phyloP scores from a whole-genome alignment of 2,797 vertebrate species.

The Cebuella pygmaea region DNA sequence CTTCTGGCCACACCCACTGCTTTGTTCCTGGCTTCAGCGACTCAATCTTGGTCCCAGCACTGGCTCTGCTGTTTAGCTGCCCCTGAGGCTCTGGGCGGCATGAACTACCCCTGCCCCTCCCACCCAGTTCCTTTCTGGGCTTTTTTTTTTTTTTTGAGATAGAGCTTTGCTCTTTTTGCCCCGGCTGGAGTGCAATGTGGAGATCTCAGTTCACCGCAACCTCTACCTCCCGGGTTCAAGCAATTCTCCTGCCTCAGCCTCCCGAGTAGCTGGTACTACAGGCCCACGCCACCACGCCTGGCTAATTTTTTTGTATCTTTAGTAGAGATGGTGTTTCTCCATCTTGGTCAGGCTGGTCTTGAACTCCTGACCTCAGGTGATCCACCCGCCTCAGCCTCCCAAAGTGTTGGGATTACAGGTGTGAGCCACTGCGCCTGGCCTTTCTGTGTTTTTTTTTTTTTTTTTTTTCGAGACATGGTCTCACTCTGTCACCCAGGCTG shows the following conservation, averaged over 20 bases:
- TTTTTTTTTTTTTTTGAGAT: not conserved
- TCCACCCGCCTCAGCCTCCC: no score
- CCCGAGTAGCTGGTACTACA: not conserved
- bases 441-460: no score
- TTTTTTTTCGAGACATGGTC: no score
- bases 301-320: not conserved
- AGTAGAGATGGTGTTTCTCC: no score
- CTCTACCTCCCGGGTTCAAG: not conserved
- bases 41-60: not conserved
- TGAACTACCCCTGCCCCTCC: fast-evolving
- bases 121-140: not conserved
- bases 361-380: no score
- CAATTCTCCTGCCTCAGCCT: not conserved
- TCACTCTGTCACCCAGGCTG: no score
- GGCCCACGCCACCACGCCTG: not conserved
- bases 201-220: not conserved
- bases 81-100: fast-evolving
- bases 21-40: not conserved
- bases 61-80: not conserved
- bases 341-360: no score
- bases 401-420: no score
- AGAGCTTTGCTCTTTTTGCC: not conserved
- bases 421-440: no score
- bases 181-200: not conserved
- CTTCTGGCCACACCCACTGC: fast-evolving